Evolutionary conservation across 2,113 vertebrate species (phyloP).

Genomic region (Osmerus eperlanus): DNA sequence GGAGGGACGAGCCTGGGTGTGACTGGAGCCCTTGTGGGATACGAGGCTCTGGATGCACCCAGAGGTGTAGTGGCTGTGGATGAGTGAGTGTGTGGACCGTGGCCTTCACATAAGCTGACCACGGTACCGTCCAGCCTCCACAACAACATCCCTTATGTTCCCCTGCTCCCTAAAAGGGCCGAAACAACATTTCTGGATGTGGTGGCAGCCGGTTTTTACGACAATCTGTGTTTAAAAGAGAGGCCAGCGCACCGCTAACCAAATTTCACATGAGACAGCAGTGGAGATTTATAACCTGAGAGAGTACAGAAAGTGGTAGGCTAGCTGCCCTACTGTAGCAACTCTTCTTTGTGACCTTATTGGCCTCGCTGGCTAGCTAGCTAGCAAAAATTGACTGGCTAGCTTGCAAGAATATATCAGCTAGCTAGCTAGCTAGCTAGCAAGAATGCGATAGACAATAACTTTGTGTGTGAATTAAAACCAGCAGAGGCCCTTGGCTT

Average conservation of each 20-base stretch:
- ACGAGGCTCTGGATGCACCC: slow-evolving; percentile 10
- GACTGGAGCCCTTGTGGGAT: slow-evolving; percentile 36
- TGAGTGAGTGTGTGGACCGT: slow-evolving; percentile 32
- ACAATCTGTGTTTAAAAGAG: slow-evolving; percentile 62
- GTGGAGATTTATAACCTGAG: slow-evolving; percentile 63
- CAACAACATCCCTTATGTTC: slow-evolving; percentile 39
- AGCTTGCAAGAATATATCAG: too few relatives aligned
- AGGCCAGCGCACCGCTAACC: slow-evolving; percentile 54
- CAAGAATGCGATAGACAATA: too few relatives aligned
- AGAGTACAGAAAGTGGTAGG: slow-evolving; percentile 40
- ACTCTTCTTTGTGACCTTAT: slow-evolving; percentile 46
- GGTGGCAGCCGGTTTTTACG: slow-evolving; percentile 54
- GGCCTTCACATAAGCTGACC: slow-evolving; percentile 53
- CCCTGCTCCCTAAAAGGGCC: slow-evolving; percentile 47
- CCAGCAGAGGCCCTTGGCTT: too few relatives aligned
- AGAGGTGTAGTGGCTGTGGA: slow-evolving; percentile 25
- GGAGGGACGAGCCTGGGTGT: slow-evolving; percentile 20
- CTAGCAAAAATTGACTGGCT: too few relatives aligned
- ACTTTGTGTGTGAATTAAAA: too few relatives aligned
- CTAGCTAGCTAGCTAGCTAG: too few relatives aligned
- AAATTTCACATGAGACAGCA: slow-evolving; percentile 66
- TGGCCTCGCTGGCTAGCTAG: slow-evolving; percentile 27
- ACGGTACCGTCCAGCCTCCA: slow-evolving; percentile 35
- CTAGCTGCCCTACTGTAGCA: slow-evolving; percentile 43
- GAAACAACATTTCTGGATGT: slow-evolving; percentile 57